phyloP scores from a whole-genome alignment of 1,140 invertebrate species.

The Berghia stephanieae region DNA sequence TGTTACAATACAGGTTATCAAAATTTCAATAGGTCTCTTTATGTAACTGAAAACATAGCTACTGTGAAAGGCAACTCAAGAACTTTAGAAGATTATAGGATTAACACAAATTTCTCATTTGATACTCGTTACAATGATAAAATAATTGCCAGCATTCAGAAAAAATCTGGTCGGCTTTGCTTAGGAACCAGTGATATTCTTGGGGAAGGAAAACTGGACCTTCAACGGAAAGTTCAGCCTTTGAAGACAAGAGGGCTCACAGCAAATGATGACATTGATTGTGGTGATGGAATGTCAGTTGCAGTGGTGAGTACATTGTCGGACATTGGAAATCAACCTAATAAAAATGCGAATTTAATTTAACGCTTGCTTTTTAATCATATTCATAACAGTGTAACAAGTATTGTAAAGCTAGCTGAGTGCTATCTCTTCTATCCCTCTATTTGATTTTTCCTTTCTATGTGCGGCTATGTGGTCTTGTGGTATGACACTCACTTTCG shows the following conservation, averaged over 20 bases:
- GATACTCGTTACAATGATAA: conserved; percentile 44
- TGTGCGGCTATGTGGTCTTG: too few species aligned
- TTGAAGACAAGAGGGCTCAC: conserved; percentile 30
- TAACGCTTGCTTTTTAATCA: neutral
- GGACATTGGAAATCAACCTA: neutral
- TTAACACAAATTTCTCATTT: conserved; percentile 39
- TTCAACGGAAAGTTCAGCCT: conserved; percentile 38
- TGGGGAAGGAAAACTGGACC: conserved; percentile 31
- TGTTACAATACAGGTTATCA: conserved; percentile 45
- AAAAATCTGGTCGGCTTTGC: conserved; percentile 38
- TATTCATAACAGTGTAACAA: too few species aligned
- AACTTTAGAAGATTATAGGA: conserved; percentile 33
- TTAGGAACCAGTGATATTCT: conserved; percentile 32
- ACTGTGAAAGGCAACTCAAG: conserved; percentile 34
- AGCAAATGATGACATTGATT: conserved; percentile 31
- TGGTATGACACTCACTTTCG: too few species aligned
- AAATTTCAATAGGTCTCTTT: conserved; percentile 38
- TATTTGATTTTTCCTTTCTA: too few species aligned
- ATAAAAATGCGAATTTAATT: neutral
- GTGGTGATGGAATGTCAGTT: conserved; percentile 35
- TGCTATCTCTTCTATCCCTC: too few species aligned
- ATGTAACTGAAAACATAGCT: conserved; percentile 38
- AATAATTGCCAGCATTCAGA: conserved; percentile 29
- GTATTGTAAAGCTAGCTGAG: too few species aligned
- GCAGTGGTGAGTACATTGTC: conserved; percentile 14